Base-by-base conservation (phyloP, 2,113 vertebrate genomes). In the Machaerirhynchus nigripectus region DNA sequence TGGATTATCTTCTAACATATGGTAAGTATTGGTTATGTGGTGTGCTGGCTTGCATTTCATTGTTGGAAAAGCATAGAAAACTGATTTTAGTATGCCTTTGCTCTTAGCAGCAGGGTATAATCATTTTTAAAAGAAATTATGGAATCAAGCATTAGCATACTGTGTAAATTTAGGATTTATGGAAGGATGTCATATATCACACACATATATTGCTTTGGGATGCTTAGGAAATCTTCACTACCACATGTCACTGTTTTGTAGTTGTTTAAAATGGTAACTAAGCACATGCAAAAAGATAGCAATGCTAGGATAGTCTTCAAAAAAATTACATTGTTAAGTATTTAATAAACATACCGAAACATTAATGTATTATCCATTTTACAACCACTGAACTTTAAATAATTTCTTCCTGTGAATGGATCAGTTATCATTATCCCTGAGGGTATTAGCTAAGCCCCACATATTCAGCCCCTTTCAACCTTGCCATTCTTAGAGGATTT, bases 21-120 rank as follows among this genome's bases (percentile, higher is more conserved):
- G 93, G 80, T 97, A 97, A 96, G 70, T 97, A 95, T 84, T 96
- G 85, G 93, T 79, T 96, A 97, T 95, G 73, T 96, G 70, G 80
- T 96, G 71, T 88, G 84, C 92, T 96, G 94, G 92, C 94, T 97
- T 97, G 78, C 80, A 97, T 89, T 90, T 96, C 93, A 95, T 95
- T 96, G 94, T 91, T 97, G 94, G 63, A 80, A 97, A 97, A 97
- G 90, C 96, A 97, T 93, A 97, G 96, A 98, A 97, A 97, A 97
- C 92, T 96, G 89, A 97, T 96, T 97, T 97, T 89, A 94, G 68
- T 94, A 93, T 96, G 93, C 76, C 90, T 98, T 97, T 97, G 83
- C 85, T 97, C 94, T 97, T 96, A 97, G 81, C 95, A 97, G 81
- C 87, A 97, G 84, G 93, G 61, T 94, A 96, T 97, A 97, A 97